Evolutionary conservation across 2,113 vertebrate species (phyloP).

Genomic region (Mugil cephalus): DNA sequence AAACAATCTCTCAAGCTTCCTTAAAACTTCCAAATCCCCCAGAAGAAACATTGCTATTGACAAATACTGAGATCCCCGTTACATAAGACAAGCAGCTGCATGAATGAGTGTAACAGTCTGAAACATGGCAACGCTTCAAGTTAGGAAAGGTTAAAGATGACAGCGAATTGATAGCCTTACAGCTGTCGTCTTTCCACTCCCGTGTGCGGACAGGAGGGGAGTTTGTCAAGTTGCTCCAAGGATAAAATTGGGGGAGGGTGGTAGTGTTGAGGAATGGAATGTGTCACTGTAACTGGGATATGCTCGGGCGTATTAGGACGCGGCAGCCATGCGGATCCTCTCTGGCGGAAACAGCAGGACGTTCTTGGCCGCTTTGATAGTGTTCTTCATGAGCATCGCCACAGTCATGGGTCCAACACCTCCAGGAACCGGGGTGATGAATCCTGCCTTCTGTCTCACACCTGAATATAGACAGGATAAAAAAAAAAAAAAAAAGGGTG

Average conservation of each 20-base stretch:
- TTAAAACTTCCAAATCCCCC: conserved; percentile 16
- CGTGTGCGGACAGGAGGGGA: conserved; percentile 62
- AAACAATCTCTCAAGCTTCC: conserved; percentile 40
- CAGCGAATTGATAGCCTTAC: conserved; percentile 39
- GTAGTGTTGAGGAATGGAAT: conserved; percentile 68
- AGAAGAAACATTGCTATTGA: conserved; percentile 36
- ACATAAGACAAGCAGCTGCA: conserved; percentile 50
- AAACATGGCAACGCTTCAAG: conserved; percentile 40
- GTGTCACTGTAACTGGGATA: conserved; percentile 42
- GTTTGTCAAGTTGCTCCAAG: conserved; percentile 31
- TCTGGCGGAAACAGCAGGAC: conserved; percentile 84
- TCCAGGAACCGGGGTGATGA: conserved; percentile 95
- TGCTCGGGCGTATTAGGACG: conserved; percentile 65
- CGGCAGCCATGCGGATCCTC: conserved; percentile 84
- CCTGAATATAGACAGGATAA: conserved; percentile 73
- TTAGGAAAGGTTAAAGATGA: conserved; percentile 21
- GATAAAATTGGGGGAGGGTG: conserved; percentile 28
- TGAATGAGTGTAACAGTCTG: conserved; percentile 70
- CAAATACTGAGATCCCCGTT: conserved; percentile 56
- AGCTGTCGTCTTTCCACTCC: conserved; percentile 81
- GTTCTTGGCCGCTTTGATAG: conserved; percentile 95
- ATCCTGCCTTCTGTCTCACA: conserved; percentile 93
- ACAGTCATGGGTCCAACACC: conserved; percentile 98
- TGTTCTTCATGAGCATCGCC: conserved; percentile 99
- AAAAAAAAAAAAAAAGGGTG: neutral